Percentiles rank a stretch among this genome's conserved stretches.
phyloP scores from a whole-genome alignment of 2,888 invertebrate genomes.

The Acrocyrtus sp. region DNA sequence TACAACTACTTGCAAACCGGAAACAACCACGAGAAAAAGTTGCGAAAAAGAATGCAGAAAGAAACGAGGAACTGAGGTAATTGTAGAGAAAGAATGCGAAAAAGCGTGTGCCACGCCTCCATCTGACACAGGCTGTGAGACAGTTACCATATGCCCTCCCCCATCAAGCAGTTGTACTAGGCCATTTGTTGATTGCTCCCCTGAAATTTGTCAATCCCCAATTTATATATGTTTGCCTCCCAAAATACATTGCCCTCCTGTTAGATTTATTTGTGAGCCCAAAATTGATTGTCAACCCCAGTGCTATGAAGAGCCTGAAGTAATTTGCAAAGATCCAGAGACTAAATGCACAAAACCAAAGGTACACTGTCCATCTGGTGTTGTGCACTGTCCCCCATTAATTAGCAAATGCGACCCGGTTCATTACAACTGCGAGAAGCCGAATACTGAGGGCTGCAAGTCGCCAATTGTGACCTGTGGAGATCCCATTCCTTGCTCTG shows the following conservation, averaged over 20 bases:
- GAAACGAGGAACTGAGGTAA: not conserved
- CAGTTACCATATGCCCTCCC: constrained; percentile 5
- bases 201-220: constrained; percentile 8
- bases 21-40: not conserved
- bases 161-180: constrained; percentile 2
- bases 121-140: not conserved
- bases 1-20: not conserved
- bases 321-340: constrained; percentile 9
- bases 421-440: not conserved
- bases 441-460: not conserved
- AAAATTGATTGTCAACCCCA: not conserved
- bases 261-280: constrained; percentile 5
- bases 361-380: constrained; percentile 15
- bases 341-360: constrained; percentile 9
- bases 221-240: constrained; percentile 20
- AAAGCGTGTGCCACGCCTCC: not conserved
- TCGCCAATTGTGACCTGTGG: not conserved
- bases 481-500: not conserved
- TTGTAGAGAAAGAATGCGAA: not conserved
- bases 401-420: not conserved
- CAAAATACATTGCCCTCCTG: constrained; percentile 10
- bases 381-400: constrained; percentile 13
- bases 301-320: constrained; percentile 14
- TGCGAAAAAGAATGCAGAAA: not conserved
- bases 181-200: constrained; percentile 30